Evolutionary conservation across 1,140 invertebrate species (phyloP).

Genomic region (Homarus americanus): DNA sequence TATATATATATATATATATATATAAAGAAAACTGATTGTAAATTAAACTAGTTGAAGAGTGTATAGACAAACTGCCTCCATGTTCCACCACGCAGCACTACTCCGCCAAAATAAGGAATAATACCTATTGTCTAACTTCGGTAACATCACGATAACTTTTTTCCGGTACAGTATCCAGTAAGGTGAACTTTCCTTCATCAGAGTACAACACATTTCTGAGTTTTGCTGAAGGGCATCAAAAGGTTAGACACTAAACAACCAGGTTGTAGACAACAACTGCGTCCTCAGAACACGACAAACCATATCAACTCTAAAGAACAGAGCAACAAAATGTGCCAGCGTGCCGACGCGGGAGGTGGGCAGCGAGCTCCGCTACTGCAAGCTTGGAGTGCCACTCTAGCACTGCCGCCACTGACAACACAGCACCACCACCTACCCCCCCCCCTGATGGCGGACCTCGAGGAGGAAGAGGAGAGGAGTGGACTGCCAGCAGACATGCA

Average conservation of each 20-base stretch:
- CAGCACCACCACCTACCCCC: background rate
- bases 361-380: background rate
- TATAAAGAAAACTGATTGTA: too few relatives aligned
- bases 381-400: background rate
- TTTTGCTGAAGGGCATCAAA: background rate
- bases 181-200: background rate
- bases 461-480: slow-evolving; percentile 6
- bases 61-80: too few relatives aligned
- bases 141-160: too few relatives aligned
- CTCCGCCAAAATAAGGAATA: too few relatives aligned
- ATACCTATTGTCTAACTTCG: too few relatives aligned
- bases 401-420: background rate
- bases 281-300: background rate
- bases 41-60: too few relatives aligned
- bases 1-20: too few relatives aligned
- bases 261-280: background rate
- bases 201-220: too few relatives aligned
- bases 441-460: slow-evolving; percentile 4
- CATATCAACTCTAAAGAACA: background rate
- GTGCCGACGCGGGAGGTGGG: background rate
- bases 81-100: too few relatives aligned
- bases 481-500: slow-evolving; percentile 27
- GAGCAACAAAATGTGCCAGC: background rate
- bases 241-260: background rate
- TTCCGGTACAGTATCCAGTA: too few relatives aligned